Evolutionary conservation across 2,797 vertebrate species (phyloP), one percentile per base, ranked within the genome.

Genomic region (Aplochiton taeniatus): DNA sequence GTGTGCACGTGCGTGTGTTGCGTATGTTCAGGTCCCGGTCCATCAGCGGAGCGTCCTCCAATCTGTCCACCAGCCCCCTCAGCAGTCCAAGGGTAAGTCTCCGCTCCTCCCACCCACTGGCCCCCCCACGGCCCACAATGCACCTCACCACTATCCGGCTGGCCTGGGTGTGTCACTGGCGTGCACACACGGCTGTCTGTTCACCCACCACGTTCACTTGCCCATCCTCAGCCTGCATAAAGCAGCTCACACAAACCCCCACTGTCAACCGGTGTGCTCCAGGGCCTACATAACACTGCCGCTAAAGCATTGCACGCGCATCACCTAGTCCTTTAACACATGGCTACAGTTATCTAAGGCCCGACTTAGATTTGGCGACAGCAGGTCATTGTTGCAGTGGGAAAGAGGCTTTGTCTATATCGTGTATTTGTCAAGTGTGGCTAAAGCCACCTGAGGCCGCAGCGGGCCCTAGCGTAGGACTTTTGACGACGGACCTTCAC

Each of bases 21-120:
- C 50, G 17, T 7, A 1, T 53, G 17, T 74, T 81, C 20, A 98
- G 96, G 92, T 98, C 96, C 67, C 92, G 96, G 52, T 98, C 96
- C 64, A 96, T 98, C 93, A 98, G 96, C 0, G 96, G 96, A 13
- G 96, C 96, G 0, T 98, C 95, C 1, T 97, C 96, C 18, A 94
- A 94, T 77, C 93, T 98, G 68, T 98, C 95, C 87, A 96, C 94
- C 81, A 98, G 96, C 82, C 96, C 96, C 1, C 95, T 98, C 88
- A 98, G 96, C 93, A 98, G 96, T 87, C 96, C 96, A 73, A 91
- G 96, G 96, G 96, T 98, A 88, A 97, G 96, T 92, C 18, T 69
- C n/a, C 7, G 9, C 62, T 49, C 56, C 18, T 45, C 0, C 19
- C 54, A 42, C 16, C 3, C 53, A 48, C 63, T 56, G 20, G 61